Base-by-base conservation (phyloP, 2,888 invertebrate species). In the Tupiocoris notatus region DNA sequence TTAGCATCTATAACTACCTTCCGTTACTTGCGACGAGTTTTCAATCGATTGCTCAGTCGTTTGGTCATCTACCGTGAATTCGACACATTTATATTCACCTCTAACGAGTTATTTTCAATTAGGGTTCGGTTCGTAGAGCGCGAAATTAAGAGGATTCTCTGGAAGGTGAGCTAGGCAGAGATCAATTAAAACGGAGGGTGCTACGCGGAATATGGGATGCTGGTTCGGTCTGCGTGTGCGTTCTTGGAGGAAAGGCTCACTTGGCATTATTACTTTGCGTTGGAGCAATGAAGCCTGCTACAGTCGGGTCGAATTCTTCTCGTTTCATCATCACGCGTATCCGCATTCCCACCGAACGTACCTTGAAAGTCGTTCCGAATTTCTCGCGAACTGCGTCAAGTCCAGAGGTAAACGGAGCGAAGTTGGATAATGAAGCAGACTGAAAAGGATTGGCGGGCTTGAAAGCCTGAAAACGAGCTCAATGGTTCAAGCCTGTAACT, bases 381-480 rank as follows among this genome's bases (percentile, higher is more conserved):
- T 12, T 39, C 39, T 39, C 39, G 39, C 39, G n/a, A n/a, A n/a
- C n/a, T n/a, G n/a, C n/a, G n/a, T n/a, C n/a, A 65, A 64, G 64
- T 64, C 25, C 23, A 64, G 64, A 9, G 1, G 24, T 12, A 2
- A 2, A 18, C 1, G 24, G 16, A 18, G 9, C 16, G n/a, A n/a
- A n/a, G n/a, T 16, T 23, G 25, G 25, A 16, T 24, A 3, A 3
- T 20, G 22, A 3, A 25, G 25, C 9, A 1, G 65, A 17, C 17
- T 25, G n/a, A 25, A 65, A n/a, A n/a, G n/a, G n/a, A 65, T 65
- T 39, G 25, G 54, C 54, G 39, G 25, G 22, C 23, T 57, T 56
- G 25, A 67, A 57, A 54, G 67, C 39, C 56, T 39, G 39, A n/a
- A n/a, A n/a, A n/a, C 67, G 57, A 57, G 57, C 56, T 67, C 57